A percentile compares a stretch with the other conserved stretches of the same genome.
Conservation (phyloP, 2,113 vertebrate genomes). For the Toxotes jaculatrix region DNA sequence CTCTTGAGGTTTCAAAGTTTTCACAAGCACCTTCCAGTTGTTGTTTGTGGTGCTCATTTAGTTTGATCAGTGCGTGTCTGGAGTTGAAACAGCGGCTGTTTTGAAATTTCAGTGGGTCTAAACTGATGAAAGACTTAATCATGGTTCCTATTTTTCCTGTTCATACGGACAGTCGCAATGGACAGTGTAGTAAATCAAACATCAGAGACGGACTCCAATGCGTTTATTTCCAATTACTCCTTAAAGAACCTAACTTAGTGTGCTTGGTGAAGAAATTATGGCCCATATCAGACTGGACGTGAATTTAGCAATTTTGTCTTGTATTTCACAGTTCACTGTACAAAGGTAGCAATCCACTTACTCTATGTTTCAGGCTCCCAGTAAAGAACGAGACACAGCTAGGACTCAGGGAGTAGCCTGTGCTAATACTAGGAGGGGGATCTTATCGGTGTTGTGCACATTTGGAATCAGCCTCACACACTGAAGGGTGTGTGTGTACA, state of each 20-base stretch:
- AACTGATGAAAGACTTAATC: background rate
- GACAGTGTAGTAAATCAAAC: background rate
- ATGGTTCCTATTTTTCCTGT: background rate
- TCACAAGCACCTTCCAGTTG: constrained; percentile 25
- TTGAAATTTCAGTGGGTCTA: background rate
- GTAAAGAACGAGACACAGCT: background rate
- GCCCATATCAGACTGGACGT: background rate
- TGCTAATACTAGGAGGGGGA: constrained; percentile 43
- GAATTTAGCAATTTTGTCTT: background rate
- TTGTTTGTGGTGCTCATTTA: background rate
- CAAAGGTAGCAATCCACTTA: background rate
- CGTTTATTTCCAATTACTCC: background rate
- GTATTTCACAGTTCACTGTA: background rate
- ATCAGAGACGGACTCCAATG: background rate
- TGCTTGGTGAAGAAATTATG: background rate
- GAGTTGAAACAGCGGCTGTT: constrained; percentile 10
- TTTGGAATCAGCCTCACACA: constrained; percentile 57
- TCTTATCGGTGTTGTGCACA: constrained; percentile 72
- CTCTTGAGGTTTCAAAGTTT: constrained; percentile 54
- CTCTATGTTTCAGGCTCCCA: background rate
- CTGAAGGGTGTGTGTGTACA: constrained; percentile 60
- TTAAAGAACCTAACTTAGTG: background rate
- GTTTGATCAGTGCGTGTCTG: background rate
- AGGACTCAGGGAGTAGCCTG: constrained; percentile 55
- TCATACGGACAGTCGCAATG: background rate